These are phyloP conservation scores for Drosophila emarginata DNA, from an alignment of 2,888 invertebrate species.

Conservation along the genomic window DNA sequence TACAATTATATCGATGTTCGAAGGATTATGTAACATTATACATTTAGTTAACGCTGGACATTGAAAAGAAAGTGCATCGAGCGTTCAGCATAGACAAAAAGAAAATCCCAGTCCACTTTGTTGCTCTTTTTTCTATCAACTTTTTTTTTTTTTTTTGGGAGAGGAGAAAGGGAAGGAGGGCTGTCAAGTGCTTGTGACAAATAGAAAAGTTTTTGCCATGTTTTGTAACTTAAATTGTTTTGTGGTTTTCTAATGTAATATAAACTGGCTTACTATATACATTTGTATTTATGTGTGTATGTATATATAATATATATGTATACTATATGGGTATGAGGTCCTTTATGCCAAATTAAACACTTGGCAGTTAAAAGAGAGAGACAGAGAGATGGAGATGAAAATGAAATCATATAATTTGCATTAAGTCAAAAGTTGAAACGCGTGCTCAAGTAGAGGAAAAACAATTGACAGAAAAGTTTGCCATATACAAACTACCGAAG, in stretches of 20 bases:
- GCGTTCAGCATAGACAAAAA: not conserved
- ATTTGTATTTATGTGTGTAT: slow-evolving; percentile 48
- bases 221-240: slow-evolving; percentile 78
- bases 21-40: too few relatives aligned
- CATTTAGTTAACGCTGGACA: too few relatives aligned
- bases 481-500: not conserved
- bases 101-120: not conserved
- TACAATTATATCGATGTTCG: too few relatives aligned
- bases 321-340: not conserved
- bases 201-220: slow-evolving; percentile 69
- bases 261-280: slow-evolving; percentile 64
- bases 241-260: slow-evolving; percentile 64
- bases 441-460: slow-evolving; percentile 61
- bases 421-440: slow-evolving; percentile 64
- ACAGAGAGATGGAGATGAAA: slow-evolving; percentile 45
- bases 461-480: slow-evolving; percentile 29
- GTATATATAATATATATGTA: slow-evolving; percentile 19
- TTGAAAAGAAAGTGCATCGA: not conserved
- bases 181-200: slow-evolving; percentile 49
- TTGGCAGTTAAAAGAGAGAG: slow-evolving; percentile 16
- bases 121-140: slow-evolving; percentile 27
- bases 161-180: not conserved
- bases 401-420: slow-evolving; percentile 72
- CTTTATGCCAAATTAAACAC: slow-evolving; percentile 50
- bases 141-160: not conserved